phyloP scores from a whole-genome alignment of 2,888 invertebrate species.

The Mayetiola destructor region DNA sequence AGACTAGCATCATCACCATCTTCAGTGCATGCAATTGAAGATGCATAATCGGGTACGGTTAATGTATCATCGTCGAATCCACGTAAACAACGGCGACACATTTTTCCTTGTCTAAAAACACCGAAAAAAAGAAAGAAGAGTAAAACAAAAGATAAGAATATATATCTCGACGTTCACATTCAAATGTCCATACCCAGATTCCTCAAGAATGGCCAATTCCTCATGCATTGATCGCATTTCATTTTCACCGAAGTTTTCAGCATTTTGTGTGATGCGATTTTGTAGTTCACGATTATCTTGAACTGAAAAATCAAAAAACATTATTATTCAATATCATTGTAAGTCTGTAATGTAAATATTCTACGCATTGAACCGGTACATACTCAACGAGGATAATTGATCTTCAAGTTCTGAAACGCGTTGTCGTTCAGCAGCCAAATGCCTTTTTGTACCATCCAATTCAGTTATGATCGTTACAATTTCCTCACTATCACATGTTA shows the following conservation, averaged over 20 bases:
- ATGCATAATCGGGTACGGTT: conserved; percentile 35
- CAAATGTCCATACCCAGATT: conserved; percentile 51
- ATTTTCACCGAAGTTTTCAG: conserved; percentile 46
- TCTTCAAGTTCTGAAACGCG: conserved; percentile 61
- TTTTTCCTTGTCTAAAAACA: conserved; percentile 70
- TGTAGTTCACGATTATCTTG: conserved; percentile 34
- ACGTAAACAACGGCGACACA: conserved; percentile 65
- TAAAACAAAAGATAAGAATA: conserved; percentile 16
- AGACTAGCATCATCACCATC: conserved; percentile 57
- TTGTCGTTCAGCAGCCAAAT: conserved; percentile 55
- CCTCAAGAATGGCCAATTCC: conserved; percentile 67
- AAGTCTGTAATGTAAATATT: background rate
- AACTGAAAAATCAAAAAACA: conserved; percentile 21
- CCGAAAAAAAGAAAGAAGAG: conserved; percentile 21
- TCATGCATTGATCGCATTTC: conserved; percentile 72
- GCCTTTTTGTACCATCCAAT: conserved; percentile 52
- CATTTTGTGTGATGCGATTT: conserved; percentile 29
- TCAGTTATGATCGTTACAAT: conserved; percentile 48
- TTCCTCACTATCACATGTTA: conserved; percentile 26
- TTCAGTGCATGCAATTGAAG: conserved; percentile 53
- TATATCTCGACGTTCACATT: background rate
- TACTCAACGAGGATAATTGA: conserved; percentile 47
- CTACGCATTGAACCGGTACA: no score
- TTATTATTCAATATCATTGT: background rate
- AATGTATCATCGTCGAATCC: conserved; percentile 39